Evolutionary conservation across 2,888 invertebrate genomes (phyloP).

Genomic region (Sabatieria punctata): DNA sequence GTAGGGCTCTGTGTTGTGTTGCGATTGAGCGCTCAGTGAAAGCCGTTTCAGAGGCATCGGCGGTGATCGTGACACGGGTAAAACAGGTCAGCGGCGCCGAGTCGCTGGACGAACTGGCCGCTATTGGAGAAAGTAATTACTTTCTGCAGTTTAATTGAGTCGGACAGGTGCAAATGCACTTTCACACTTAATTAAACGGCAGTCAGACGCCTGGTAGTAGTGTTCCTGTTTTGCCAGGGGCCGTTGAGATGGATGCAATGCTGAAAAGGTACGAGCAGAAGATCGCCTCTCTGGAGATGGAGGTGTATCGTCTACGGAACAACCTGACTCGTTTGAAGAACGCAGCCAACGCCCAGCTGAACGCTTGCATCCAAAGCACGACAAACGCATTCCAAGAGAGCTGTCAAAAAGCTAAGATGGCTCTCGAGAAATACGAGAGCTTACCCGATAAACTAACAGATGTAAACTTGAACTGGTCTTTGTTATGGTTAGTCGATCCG

Average conservation of each 20-base stretch:
- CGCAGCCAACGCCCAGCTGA: background rate
- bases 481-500: background rate
- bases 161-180: no score
- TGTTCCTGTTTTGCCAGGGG: background rate
- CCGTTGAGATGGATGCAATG: background rate
- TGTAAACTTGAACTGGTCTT: no score
- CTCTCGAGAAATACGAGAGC: no score
- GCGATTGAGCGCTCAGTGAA: background rate
- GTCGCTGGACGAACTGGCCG: background rate
- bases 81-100: background rate
- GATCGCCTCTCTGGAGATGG: background rate
- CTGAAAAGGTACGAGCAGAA: background rate
- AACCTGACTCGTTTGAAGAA: background rate
- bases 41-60: background rate
- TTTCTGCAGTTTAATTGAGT: background rate
- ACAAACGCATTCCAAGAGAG: background rate
- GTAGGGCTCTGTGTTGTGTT: background rate
- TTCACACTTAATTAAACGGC: background rate
- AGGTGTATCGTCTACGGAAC: background rate
- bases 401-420: background rate
- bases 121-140: background rate
- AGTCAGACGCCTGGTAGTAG: no score
- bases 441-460: no score
- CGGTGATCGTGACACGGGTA: slow-evolving; percentile 1
- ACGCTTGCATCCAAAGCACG: background rate